Evolutionary conservation across 2,113 vertebrate genomes (phyloP).

Genomic region (Mormoops blainvillei): DNA sequence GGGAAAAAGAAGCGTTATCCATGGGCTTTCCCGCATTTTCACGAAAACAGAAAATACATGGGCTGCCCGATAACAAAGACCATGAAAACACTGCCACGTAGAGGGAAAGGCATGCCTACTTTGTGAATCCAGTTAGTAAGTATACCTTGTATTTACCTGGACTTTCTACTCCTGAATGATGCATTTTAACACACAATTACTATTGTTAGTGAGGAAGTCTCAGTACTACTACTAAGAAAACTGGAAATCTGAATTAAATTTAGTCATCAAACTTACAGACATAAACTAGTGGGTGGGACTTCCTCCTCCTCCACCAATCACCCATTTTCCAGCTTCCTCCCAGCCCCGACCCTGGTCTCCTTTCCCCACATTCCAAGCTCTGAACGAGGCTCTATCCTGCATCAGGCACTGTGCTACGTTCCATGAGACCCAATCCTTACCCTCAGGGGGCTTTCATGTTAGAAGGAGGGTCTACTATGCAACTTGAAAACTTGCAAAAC

Average conservation of each 20-base stretch:
- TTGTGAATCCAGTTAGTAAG: background rate
- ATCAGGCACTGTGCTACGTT: background rate
- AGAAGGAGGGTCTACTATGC: background rate
- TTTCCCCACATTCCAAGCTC: background rate
- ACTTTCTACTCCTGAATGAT: background rate
- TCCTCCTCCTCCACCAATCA: background rate
- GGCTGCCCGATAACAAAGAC: background rate
- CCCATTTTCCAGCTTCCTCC: background rate
- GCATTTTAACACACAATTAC: background rate
- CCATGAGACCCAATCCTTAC: background rate
- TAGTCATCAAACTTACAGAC: background rate
- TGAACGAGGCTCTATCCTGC: fast-evolving
- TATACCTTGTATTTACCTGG: background rate
- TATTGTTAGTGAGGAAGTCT: background rate
- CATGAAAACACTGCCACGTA: background rate
- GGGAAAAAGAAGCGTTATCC: background rate
- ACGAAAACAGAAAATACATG: background rate
- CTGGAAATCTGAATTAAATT: background rate
- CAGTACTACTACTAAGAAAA: background rate
- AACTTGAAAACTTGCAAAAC: background rate
- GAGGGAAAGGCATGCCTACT: background rate
- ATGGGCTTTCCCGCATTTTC: background rate
- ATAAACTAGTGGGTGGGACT: background rate
- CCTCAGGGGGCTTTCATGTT: background rate
- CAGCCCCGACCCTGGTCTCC: background rate